Conservation (phyloP, 2,113 vertebrate species). For the Neodon shergylaensis region DNA sequence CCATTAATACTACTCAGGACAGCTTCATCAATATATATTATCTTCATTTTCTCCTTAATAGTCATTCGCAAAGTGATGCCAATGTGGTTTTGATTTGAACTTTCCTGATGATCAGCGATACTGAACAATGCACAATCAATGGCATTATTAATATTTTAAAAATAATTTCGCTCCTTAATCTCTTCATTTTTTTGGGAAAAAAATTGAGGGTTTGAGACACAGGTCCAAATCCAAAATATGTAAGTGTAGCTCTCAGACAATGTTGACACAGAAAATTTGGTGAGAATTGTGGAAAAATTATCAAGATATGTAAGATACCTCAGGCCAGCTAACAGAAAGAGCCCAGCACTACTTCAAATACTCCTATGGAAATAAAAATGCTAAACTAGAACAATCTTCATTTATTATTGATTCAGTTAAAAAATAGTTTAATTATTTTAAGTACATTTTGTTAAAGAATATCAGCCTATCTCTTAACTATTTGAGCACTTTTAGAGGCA, state of each 20-base stretch:
- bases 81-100: neutral
- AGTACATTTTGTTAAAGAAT: neutral
- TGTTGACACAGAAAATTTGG: neutral
- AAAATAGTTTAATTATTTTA: neutral
- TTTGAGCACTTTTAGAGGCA: neutral
- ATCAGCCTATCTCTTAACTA: neutral
- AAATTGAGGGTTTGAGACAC: neutral
- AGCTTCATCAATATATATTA: neutral
- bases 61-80: neutral
- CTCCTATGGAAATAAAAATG: slow-evolving; percentile 7
- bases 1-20: neutral
- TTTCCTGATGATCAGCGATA: neutral
- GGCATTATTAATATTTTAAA: neutral
- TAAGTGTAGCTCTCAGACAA: neutral
- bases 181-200: neutral
- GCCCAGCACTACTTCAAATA: neutral
- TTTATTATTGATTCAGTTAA: neutral
- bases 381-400: slow-evolving; percentile 9
- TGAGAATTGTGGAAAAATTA: neutral
- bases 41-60: neutral
- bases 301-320: neutral
- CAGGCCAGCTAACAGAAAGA: neutral
- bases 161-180: neutral
- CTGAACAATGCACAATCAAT: neutral
- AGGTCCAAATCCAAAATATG: neutral